Conservation (phyloP, 2,113 vertebrate species). For the Carassius carassius region DNA sequence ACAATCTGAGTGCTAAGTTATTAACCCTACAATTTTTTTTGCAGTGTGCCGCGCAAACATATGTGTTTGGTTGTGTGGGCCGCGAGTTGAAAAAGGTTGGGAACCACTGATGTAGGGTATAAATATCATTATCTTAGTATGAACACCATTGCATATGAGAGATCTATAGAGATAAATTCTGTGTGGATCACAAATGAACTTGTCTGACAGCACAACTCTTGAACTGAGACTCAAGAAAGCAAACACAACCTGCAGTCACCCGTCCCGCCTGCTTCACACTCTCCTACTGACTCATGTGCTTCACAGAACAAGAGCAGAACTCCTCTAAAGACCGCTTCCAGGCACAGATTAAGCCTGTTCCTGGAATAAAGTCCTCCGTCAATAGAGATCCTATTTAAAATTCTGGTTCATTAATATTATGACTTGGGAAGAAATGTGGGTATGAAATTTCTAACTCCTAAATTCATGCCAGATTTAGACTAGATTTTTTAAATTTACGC, state of each 20-base stretch:
- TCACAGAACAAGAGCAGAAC: not conserved
- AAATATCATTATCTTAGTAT: not conserved
- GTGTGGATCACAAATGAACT: not conserved
- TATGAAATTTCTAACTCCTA: too few relatives aligned
- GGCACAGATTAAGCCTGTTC: conserved; percentile 13
- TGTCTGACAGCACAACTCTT: not conserved
- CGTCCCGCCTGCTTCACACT: not conserved
- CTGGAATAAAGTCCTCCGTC: conserved; percentile 27
- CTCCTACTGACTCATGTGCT: not conserved
- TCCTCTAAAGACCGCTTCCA: not conserved
- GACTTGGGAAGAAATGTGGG: not conserved
- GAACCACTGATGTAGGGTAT: not conserved
- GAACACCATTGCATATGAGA: not conserved
- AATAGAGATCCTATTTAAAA: conserved; percentile 7
- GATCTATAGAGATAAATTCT: not conserved
- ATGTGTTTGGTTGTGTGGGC: too few relatives aligned
- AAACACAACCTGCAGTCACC: conserved; percentile 1
- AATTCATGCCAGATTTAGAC: too few relatives aligned
- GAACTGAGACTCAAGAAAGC: not conserved
- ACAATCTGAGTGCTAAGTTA: too few relatives aligned
- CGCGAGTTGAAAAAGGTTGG: too few relatives aligned
- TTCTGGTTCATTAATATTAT: not conserved
- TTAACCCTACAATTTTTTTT: too few relatives aligned
- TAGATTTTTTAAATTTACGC: not conserved
- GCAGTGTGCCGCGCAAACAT: too few relatives aligned